Evolutionary conservation across 2,888 invertebrate genomes (phyloP), one percentile per base, ranked within the genome.

Genomic region (Tholera decimalis): DNA sequence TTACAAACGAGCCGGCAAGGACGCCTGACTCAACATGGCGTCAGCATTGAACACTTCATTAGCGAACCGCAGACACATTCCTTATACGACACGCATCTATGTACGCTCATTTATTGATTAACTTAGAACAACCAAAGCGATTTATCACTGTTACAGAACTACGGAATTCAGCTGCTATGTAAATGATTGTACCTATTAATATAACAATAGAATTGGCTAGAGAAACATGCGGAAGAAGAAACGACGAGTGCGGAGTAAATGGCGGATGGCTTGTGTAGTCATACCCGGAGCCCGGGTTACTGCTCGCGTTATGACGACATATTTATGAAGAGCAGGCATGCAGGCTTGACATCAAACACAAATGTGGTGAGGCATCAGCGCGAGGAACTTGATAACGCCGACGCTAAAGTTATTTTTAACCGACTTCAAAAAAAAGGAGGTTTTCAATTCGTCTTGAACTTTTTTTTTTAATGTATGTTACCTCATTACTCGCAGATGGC

Each of bases 11-110:
- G 67, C 59, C 70, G 74, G 77, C 92, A 87, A 92, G 93, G 92
- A 83, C 92, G 84, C 55, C 80, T 87, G 89, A 90, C 79, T 88
- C 88, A 87, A 83, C 76, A 85, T 87, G 87, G 78, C 91, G 90
- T 89, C 90, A 88, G 80, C 84, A 68, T 61, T 69, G 72, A 62
- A 51, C 75, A 65, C 70, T 73, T 76, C 80, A 76, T 70, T 66
- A 75, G 74, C 73, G 79, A 66, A 74, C 73, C 73, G 63, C 74
- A 73, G 60, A 79, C 73, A 82, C 86, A 89, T 88, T 88, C 89
- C 89, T 67, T 85, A 84, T 82, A 84, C 46, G 83, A 82, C 79
- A 82, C 82, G 82, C 78, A 72, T 68, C 58, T 56, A 65, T 44
- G 39, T 50, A 54, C 51, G 60, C 62, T 22, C 53, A 68, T 55